phyloP scores from a whole-genome alignment of 2,113 vertebrate genomes.

The Tyto alba region DNA sequence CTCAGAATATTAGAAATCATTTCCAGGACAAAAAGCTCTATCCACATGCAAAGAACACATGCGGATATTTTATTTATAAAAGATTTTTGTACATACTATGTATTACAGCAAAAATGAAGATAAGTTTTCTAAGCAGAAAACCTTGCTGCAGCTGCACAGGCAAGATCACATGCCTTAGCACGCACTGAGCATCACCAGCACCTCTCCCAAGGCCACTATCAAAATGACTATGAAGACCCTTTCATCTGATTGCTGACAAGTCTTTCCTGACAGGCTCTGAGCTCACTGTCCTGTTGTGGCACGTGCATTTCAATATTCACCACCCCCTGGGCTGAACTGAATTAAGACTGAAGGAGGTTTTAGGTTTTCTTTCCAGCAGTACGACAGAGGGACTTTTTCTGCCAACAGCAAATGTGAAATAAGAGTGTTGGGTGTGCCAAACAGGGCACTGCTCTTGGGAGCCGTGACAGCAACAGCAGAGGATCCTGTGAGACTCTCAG shows the following conservation, averaged over 20 bases:
- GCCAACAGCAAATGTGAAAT: not conserved
- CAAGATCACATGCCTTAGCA: not conserved
- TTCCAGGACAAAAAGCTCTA: not conserved
- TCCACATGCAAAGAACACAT: not conserved
- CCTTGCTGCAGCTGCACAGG: not conserved
- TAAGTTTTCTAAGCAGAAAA: not conserved
- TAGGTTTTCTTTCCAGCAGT: not conserved
- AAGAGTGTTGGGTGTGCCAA: not conserved
- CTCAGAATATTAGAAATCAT: not conserved
- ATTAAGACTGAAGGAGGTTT: not conserved
- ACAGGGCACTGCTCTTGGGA: not conserved
- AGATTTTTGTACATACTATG: not conserved
- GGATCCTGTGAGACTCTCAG: not conserved
- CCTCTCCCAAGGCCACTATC: not conserved
- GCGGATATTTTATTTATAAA: not conserved
- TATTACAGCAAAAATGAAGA: not conserved
- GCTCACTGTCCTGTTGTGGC: not conserved
- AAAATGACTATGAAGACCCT: not conserved
- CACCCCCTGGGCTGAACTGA: not conserved
- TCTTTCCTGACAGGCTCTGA: not conserved
- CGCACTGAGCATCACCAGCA: rapidly evolving
- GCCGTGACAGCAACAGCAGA: not conserved
- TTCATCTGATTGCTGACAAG: not conserved
- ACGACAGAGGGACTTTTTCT: not conserved
- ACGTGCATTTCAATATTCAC: not conserved